These are phyloP conservation scores for Pseudorectes ferrugineus DNA, from an alignment of 2,113 vertebrate species.

Conservation along the genomic window DNA sequence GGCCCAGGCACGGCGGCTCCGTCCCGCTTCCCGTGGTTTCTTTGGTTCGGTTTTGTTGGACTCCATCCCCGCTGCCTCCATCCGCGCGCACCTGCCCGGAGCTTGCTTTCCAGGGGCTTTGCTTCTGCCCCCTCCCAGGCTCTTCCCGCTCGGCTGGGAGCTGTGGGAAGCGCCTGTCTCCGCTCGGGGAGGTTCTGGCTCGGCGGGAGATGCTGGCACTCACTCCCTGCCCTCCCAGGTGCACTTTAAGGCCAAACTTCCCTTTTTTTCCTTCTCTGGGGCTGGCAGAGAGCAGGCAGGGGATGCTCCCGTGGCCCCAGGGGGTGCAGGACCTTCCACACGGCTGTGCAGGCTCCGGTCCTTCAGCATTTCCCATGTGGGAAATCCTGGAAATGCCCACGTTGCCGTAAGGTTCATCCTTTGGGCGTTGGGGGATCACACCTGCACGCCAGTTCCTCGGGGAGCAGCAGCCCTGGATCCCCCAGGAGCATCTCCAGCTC, in stretches of 20 bases:
- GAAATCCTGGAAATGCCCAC: neutral
- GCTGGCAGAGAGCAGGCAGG: neutral
- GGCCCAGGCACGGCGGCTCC: neutral
- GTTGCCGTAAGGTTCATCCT: neutral
- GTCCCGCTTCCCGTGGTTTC: neutral
- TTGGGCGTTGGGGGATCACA: neutral
- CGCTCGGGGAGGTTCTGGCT: neutral
- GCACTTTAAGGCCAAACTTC: slow-evolving; percentile 44
- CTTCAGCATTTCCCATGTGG: neutral
- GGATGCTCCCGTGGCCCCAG: neutral
- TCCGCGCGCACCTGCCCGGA: neutral
- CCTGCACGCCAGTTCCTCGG: neutral
- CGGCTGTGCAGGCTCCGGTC: neutral
- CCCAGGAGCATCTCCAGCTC: neutral
- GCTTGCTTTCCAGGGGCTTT: neutral
- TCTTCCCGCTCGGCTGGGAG: neutral
- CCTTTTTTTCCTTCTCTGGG: neutral
- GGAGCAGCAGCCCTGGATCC: neutral
- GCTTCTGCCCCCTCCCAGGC: neutral
- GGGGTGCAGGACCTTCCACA: neutral
- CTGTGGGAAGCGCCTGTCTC: neutral
- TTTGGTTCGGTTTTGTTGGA: neutral
- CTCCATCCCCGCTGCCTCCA: neutral
- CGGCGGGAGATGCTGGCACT: neutral
- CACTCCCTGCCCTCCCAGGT: neutral